These are phyloP conservation scores for Bombus superbus DNA, from an alignment of 1,140 invertebrate genomes.

Conservation along the genomic window DNA sequence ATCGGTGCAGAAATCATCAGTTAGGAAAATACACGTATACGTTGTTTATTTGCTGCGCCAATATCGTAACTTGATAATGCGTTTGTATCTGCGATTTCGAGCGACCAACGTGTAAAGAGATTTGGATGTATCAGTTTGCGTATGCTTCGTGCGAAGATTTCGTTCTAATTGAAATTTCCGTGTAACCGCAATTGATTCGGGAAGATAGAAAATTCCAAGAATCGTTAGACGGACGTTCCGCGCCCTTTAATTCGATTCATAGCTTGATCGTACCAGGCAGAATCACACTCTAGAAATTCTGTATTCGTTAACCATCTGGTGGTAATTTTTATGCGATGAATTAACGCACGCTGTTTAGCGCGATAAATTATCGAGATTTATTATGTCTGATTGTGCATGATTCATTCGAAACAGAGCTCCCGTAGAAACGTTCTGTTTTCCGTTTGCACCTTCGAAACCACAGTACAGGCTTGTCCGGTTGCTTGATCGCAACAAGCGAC, in stretches of 20 bases:
- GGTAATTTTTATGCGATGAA: constrained; percentile 14
- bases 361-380: constrained; percentile 19
- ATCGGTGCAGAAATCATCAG: too few species aligned
- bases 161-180: not conserved
- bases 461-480: too few species aligned
- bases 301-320: not conserved
- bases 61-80: too few species aligned
- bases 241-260: constrained; percentile 36
- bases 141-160: constrained; percentile 21
- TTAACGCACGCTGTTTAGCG: not conserved
- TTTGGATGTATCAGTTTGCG: too few species aligned
- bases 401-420: not conserved
- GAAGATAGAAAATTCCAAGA: constrained; percentile 21
- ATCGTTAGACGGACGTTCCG: constrained; percentile 47
- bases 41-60: too few species aligned
- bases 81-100: too few species aligned
- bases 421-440: not conserved
- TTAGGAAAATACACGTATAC: too few species aligned
- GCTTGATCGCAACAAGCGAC: too few species aligned
- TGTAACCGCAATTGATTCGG: constrained; percentile 1
- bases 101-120: too few species aligned
- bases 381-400: not conserved
- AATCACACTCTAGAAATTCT: not conserved
- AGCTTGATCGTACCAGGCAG: constrained; percentile 9
- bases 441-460: not conserved